These are phyloP conservation scores for Lepus timidus DNA, from an alignment of 2,113 vertebrate genomes.

Conservation along the genomic window DNA sequence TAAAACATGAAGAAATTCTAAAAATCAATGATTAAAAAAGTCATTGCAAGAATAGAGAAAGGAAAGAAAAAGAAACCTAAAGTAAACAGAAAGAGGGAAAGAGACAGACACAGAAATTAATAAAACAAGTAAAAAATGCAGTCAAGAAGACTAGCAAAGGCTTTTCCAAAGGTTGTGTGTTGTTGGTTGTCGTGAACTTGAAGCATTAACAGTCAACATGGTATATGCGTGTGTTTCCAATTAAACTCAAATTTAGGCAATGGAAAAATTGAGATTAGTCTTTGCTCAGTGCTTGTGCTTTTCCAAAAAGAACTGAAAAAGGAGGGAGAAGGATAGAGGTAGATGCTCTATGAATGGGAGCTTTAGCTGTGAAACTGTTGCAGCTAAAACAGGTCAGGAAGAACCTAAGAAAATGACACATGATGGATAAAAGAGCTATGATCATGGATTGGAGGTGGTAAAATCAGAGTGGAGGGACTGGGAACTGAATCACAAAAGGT, in stretches of 20 bases:
- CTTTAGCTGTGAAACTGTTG: not conserved
- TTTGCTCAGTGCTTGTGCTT: not conserved
- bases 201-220: not conserved
- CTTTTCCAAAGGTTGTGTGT: not conserved
- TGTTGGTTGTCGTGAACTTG: not conserved
- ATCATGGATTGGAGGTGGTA: not conserved
- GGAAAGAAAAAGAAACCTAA: not conserved
- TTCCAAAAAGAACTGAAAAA: not conserved
- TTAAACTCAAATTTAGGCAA: not conserved
- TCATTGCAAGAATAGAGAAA: not conserved
- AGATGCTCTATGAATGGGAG: not conserved
- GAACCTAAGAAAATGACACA: not conserved
- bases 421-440: not conserved
- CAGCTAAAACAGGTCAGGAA: not conserved
- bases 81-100: not conserved
- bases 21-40: not conserved
- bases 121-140: not conserved
- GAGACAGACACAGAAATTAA: not conserved
- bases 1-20: not conserved
- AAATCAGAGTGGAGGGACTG: not conserved
- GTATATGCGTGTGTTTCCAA: not conserved
- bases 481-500: not conserved
- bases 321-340: not conserved
- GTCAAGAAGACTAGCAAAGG: not conserved
- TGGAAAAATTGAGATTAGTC: not conserved